These are phyloP conservation scores for Palaemon carinicauda DNA, from an alignment of 1,140 invertebrate species.

Conservation along the genomic window DNA sequence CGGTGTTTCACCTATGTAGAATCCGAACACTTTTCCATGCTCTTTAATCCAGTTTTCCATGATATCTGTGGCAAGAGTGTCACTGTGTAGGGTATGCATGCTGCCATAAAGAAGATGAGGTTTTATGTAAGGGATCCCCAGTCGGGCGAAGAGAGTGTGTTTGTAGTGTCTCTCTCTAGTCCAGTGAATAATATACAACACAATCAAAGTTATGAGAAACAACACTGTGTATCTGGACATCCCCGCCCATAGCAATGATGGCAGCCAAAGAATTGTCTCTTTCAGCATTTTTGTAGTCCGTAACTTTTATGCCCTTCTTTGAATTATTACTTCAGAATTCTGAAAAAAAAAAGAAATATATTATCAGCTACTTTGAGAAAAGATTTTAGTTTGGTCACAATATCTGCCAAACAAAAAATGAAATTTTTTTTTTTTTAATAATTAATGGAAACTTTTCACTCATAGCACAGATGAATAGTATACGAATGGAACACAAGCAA, in stretches of 20 bases:
- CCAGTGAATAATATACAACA: neutral
- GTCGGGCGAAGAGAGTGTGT: slow-evolving; percentile 42
- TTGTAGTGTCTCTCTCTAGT: slow-evolving; percentile 1
- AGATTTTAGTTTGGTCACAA: too few relatives aligned
- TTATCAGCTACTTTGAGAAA: too few relatives aligned
- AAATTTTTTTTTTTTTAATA: too few relatives aligned
- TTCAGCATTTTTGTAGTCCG: too few relatives aligned
- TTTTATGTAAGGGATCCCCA: slow-evolving; percentile 63
- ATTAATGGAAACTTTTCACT: too few relatives aligned
- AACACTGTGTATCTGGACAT: neutral
- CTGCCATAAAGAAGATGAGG: slow-evolving; percentile 64
- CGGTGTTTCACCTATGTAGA: slow-evolving; percentile 63
- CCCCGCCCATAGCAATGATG: neutral
- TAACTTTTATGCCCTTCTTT: too few relatives aligned
- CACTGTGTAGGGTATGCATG: slow-evolving; percentile 50
- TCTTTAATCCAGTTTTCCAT: slow-evolving; percentile 62
- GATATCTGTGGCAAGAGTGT: slow-evolving; percentile 49
- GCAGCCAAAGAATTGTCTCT: too few relatives aligned
- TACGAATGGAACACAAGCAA: too few relatives aligned
- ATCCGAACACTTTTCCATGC: slow-evolving; percentile 65
- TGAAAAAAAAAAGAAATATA: too few relatives aligned
- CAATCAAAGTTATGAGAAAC: neutral
- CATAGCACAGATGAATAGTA: too few relatives aligned
- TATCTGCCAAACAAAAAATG: too few relatives aligned
- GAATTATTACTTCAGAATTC: too few relatives aligned